These are phyloP conservation scores for Tenthredo livida DNA, from an alignment of 2,888 invertebrate genomes.

Conservation along the genomic window DNA sequence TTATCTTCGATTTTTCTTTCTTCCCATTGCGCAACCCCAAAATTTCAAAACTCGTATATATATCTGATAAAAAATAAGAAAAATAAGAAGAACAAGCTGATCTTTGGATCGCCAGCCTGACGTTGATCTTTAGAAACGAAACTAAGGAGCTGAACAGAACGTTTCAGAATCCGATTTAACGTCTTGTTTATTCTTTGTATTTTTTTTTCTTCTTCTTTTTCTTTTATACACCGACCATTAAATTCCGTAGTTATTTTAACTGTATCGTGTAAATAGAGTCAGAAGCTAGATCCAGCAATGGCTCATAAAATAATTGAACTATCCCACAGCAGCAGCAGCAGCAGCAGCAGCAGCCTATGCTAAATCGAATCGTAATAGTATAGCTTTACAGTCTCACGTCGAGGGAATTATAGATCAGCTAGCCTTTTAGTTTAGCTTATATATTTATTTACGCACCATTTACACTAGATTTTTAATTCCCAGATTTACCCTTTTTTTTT, in stretches of 20 bases:
- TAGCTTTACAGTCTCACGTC: background rate
- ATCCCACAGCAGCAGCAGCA: no score
- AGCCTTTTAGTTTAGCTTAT: background rate
- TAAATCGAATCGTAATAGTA: background rate
- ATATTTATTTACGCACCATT: background rate
- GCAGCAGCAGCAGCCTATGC: no score
- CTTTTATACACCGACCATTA: constrained; percentile 9
- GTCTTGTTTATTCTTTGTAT: constrained; percentile 17
- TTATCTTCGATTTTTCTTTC: no score
- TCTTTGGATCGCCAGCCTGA: background rate
- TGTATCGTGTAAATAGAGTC: constrained; percentile 13
- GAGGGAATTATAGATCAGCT: background rate
- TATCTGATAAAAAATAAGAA: no score
- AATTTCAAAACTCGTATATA: no score
- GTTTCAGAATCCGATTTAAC: background rate
- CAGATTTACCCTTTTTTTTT: no score
- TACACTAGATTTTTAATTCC: background rate
- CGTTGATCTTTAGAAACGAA: background rate
- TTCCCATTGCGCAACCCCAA: no score
- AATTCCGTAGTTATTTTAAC: constrained; percentile 6
- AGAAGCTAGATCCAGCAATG: background rate
- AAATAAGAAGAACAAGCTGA: background rate
- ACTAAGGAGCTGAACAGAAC: background rate
- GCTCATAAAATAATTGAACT: constrained; percentile 25
- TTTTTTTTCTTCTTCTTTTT: constrained; percentile 2